These are phyloP conservation scores for Lota lota DNA, from an alignment of 2,113 vertebrate genomes.

Conservation along the genomic window DNA sequence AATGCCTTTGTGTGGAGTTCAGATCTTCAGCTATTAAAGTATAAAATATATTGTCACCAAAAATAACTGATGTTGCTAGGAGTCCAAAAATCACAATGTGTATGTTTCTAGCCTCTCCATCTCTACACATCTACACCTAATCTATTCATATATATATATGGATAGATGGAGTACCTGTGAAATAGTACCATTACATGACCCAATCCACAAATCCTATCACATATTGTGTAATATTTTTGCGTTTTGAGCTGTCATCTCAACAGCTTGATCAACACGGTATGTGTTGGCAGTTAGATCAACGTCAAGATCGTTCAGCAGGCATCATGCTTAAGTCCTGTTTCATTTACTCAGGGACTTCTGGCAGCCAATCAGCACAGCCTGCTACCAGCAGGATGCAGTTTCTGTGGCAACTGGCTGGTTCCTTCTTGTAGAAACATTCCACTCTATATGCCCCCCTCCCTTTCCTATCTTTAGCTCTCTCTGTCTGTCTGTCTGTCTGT, in stretches of 20 bases:
- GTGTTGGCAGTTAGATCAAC: too few species aligned
- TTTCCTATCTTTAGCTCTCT: conserved; percentile 2
- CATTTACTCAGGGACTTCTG: conserved; percentile 36
- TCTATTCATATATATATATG: background rate
- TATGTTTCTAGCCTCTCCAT: too few species aligned
- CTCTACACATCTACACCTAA: too few species aligned
- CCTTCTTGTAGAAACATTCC: conserved; percentile 20
- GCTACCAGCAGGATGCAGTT: conserved; percentile 48
- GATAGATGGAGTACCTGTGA: too few species aligned
- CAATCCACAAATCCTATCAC: too few species aligned
- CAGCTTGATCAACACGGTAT: too few species aligned
- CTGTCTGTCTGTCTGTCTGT: background rate
- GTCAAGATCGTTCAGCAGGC: conserved; percentile 11
- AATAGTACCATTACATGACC: too few species aligned
- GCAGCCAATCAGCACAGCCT: conserved; percentile 37
- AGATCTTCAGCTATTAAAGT: too few species aligned
- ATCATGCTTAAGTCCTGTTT: conserved; percentile 36
- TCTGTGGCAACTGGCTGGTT: conserved; percentile 46
- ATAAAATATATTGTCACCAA: background rate
- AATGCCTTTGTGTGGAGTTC: too few species aligned
- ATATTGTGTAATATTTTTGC: background rate
- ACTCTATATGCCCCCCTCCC: conserved; percentile 5
- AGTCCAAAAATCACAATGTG: too few species aligned
- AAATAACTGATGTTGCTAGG: too few species aligned
- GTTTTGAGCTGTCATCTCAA: conserved; percentile 7